Percentiles rank a stretch among this genome's conserved stretches.
phyloP scores from a whole-genome alignment of 2,113 vertebrate genomes.

The Pleuronectes platessa region DNA sequence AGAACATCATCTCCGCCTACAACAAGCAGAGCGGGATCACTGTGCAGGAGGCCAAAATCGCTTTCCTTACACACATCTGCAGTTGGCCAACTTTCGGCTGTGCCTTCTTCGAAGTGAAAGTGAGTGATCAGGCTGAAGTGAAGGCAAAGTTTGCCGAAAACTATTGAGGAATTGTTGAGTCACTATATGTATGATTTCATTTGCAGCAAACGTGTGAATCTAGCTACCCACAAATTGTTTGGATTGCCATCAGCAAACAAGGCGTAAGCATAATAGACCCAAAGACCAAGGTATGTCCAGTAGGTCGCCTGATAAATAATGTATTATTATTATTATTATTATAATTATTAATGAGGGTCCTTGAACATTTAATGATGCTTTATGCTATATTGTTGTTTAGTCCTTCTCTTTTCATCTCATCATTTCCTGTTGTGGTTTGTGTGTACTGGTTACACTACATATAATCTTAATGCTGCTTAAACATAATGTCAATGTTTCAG shows the following conservation, averaged over 20 bases:
- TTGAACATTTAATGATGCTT: not conserved
- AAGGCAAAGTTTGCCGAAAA: not conserved
- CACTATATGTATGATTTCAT: not conserved
- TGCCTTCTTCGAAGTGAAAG: constrained; percentile 95
- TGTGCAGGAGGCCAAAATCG: constrained; percentile 88
- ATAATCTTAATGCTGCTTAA: not conserved
- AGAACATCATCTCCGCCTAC: constrained; percentile 85
- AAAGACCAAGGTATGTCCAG: constrained; percentile 87
- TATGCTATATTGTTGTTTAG: not conserved
- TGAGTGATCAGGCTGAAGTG: constrained; percentile 54
- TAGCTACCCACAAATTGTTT: constrained; percentile 83
- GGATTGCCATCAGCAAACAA: constrained; percentile 90
- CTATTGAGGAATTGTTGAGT: not conserved
- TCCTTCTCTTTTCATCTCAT: not conserved
- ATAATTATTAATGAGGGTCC: not conserved
- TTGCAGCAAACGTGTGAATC: constrained; percentile 92
- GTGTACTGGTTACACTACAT: not conserved
- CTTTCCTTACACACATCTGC: constrained; percentile 86
- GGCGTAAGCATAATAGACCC: constrained; percentile 90
- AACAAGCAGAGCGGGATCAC: constrained; percentile 86
- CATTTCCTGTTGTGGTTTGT: not conserved
- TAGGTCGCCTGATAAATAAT: too few species aligned
- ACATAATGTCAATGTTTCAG: constrained; percentile 73
- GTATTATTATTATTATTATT: not conserved
- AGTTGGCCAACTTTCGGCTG: constrained; percentile 94